Percentiles rank a stretch among this genome's conserved stretches.
These are phyloP conservation scores for Hecatera dysodea DNA, from an alignment of 2,888 invertebrate species.

Conservation along the genomic window DNA sequence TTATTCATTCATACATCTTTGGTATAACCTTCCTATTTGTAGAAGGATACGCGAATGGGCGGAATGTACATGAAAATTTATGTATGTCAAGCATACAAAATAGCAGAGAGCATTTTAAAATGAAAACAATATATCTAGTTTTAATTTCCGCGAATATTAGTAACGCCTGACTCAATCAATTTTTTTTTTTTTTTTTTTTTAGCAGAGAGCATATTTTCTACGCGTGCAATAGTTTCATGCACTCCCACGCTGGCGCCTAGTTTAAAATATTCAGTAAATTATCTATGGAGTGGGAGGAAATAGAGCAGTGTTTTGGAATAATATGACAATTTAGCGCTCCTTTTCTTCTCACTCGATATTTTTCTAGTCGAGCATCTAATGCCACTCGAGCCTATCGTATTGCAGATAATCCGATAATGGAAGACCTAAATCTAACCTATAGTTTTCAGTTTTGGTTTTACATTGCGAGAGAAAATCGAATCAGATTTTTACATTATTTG, in stretches of 20 bases:
- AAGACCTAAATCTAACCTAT: not conserved
- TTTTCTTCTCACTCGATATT: slow-evolving; percentile 8
- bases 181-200: too few species aligned
- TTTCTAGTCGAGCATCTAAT: slow-evolving; percentile 4
- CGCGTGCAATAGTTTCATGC: slow-evolving; percentile 2
- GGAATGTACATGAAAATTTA: not conserved
- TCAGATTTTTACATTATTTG: not conserved
- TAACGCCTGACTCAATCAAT: too few species aligned
- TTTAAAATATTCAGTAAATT: slow-evolving; percentile 2
- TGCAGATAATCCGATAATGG: not conserved
- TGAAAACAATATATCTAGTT: too few species aligned
- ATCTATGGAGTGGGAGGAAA: slow-evolving; percentile 6
- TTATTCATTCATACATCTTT: slow-evolving; percentile 11
- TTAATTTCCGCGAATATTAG: too few species aligned
- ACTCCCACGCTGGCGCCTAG: slow-evolving; percentile 18
- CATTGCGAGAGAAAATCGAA: too few species aligned
- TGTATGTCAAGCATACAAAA: not conserved
- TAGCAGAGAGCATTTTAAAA: not conserved
- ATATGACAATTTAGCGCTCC: not conserved
- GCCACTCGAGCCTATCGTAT: not conserved
- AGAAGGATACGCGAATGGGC: not conserved
- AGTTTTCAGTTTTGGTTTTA: not conserved
- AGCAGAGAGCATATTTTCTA: not conserved
- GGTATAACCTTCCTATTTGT: slow-evolving; percentile 11
- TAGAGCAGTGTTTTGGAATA: not conserved